Base-by-base conservation (phyloP, 2,113 vertebrate species). In the Pseudopipra pipra region DNA sequence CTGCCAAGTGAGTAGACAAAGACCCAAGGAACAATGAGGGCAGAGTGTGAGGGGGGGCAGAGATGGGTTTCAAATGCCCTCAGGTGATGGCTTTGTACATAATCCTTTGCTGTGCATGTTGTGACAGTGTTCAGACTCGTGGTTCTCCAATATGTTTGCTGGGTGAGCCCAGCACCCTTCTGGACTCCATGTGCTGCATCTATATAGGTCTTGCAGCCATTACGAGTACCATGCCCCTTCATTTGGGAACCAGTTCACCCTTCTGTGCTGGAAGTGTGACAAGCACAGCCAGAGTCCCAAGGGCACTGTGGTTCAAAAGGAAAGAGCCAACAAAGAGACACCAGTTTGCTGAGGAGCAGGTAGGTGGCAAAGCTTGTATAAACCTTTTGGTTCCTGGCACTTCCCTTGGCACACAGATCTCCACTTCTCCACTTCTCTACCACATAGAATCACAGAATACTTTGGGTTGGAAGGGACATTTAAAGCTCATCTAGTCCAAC, bases 1-100 rank as follows among this genome's bases (percentile, higher is more conserved):
- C 98, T 85, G 99, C 99, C 97, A 99, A 98, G 99, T 99, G 96
- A 99, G 99, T 99, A 82, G 61, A 58, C 35, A 89, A 89, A 93
- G 49, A 31, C 55, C n/a, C 19, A 27, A 63, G 19, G 12, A 41
- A 24, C 22, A 0, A 18, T 24, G n/a, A 35, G 44, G 54, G 14
- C 33, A 83, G 47, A 72, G 27, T 2, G 4, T 9, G 37, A 9
- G 37, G 52, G 5, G 5, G 8, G 49, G 31, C 41, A 24, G 9
- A 27, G 37, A 20, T 70, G 43, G 19, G 35, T 49, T 51, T 37
- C 28, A 63, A 27, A 19, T 56, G 73, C 28, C 43, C 70, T 81
- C 49, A 63, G 37, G 5, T 44, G 56, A 63, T 39, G 35, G 43
- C 27, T 62, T 89, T 68, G 16, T 62, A 24, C 25, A 8, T 47